Evolutionary conservation across 1,140 invertebrate species (phyloP).

Genomic region (Olivierus martensii): DNA sequence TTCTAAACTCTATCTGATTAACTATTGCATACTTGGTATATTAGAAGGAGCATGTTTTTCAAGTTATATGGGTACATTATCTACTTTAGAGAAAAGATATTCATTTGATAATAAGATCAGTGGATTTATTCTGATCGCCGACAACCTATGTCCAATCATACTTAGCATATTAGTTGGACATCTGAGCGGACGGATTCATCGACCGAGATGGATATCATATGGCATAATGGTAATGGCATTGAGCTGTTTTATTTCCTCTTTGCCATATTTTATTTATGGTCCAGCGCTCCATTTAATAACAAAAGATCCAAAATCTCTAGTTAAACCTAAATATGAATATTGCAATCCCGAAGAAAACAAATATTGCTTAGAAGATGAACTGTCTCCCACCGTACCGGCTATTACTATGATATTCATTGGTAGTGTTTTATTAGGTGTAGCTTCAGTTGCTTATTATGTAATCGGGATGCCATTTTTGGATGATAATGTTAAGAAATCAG

Average conservation of each 20-base stretch:
- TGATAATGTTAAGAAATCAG: constrained; percentile 78
- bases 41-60: constrained; percentile 56
- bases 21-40: constrained; percentile 56
- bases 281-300: constrained; percentile 46
- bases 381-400: constrained; percentile 8
- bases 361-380: constrained; percentile 2
- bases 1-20: constrained; percentile 52
- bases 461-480: constrained; percentile 85
- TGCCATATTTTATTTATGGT: constrained; percentile 56
- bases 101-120: constrained; percentile 60
- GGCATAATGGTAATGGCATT: constrained; percentile 52
- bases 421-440: constrained; percentile 15
- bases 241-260: constrained; percentile 46
- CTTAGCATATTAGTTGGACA: constrained; percentile 39
- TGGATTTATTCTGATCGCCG: constrained; percentile 34
- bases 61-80: constrained; percentile 60
- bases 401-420: constrained; percentile 14
- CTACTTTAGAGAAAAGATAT: constrained; percentile 64
- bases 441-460: constrained; percentile 77
- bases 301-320: background rate
- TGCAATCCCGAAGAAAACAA: constrained; percentile 9
- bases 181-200: constrained; percentile 48
- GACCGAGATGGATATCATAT: constrained; percentile 52
- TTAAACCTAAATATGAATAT: constrained; percentile 3
- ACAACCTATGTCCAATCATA: constrained; percentile 18